A percentile compares a stretch with the other conserved stretches of the same genome.
Evolutionary conservation across 2,888 invertebrate species (phyloP).

Genomic region (Mythimna loreyi): DNA sequence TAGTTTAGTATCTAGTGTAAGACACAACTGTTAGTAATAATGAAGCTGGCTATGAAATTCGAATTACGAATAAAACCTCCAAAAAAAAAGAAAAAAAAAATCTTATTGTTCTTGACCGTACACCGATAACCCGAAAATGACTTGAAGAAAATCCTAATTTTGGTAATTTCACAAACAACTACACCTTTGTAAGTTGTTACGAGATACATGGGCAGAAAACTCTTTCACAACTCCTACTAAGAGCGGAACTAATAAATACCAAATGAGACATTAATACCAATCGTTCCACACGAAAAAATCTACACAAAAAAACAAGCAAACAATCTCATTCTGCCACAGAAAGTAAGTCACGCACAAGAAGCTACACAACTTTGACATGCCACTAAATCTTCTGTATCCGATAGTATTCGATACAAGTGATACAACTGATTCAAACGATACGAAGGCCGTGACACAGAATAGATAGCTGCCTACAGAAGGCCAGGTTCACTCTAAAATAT

Average conservation of each 20-base stretch:
- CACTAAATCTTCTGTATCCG: slow-evolving; percentile 60
- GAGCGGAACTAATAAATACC: slow-evolving; percentile 1
- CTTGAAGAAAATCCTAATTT: background rate
- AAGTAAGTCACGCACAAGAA: slow-evolving; percentile 53
- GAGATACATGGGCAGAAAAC: slow-evolving; percentile 1
- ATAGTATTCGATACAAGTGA: slow-evolving; percentile 52
- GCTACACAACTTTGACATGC: slow-evolving; percentile 54
- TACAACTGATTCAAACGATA: slow-evolving; percentile 38
- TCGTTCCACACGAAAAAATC: slow-evolving; percentile 26
- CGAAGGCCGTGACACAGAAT: slow-evolving; percentile 4
- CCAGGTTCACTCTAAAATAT: background rate
- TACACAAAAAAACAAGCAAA: slow-evolving; percentile 21
- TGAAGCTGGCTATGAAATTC: too few species aligned
- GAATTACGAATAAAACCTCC: too few species aligned
- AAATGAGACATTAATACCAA: slow-evolving; percentile 23
- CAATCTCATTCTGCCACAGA: slow-evolving; percentile 43
- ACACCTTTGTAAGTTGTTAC: background rate
- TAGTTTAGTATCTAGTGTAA: too few species aligned
- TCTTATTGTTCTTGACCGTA: too few species aligned
- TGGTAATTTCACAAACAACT: background rate
- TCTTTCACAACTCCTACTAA: background rate
- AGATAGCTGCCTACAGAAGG: slow-evolving; percentile 17
- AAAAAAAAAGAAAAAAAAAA: too few species aligned
- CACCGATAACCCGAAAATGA: background rate
- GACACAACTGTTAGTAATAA: too few species aligned